These are phyloP conservation scores for Drosophila varians DNA, from an alignment of 1,140 invertebrate species.

Conservation along the genomic window DNA sequence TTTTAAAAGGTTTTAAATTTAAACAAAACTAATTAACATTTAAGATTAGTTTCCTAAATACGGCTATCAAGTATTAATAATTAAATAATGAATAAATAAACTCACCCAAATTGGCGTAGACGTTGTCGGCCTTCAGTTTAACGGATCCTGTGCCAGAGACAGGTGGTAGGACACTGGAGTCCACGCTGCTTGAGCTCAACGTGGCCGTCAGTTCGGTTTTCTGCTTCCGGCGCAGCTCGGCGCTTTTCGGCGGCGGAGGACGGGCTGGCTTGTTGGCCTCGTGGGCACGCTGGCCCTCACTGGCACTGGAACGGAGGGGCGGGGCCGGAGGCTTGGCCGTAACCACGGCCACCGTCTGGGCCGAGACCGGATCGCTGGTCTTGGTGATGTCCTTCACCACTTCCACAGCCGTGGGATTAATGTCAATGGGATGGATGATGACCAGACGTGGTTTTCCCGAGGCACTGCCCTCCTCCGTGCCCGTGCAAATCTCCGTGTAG, in stretches of 20 bases:
- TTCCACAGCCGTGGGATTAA: constrained; percentile 91
- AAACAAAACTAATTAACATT: too few relatives aligned
- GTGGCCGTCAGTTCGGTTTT: constrained; percentile 82
- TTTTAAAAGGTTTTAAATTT: background rate
- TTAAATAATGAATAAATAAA: constrained; percentile 1
- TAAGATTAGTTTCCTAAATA: too few relatives aligned
- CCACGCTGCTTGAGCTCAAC: constrained; percentile 60
- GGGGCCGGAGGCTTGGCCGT: constrained; percentile 85
- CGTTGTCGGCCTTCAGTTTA: constrained; percentile 86
- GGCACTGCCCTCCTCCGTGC: constrained; percentile 60
- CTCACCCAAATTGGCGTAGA: constrained; percentile 90
- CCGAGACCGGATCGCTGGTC: constrained; percentile 69
- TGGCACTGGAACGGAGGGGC: constrained; percentile 82
- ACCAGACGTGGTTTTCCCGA: constrained; percentile 88
- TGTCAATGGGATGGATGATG: constrained; percentile 94
- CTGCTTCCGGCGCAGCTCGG: constrained; percentile 86
- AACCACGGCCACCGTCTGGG: constrained; percentile 81
- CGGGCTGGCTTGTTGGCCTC: constrained; percentile 88
- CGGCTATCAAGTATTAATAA: background rate
- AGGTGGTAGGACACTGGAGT: constrained; percentile 29
- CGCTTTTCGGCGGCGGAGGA: constrained; percentile 89
- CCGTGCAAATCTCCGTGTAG: constrained; percentile 80
- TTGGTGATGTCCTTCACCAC: constrained; percentile 87
- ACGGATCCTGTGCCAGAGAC: constrained; percentile 58
- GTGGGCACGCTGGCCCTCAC: constrained; percentile 78